phyloP scores from a whole-genome alignment of 1,140 invertebrate species.

The Intoshia linei region DNA sequence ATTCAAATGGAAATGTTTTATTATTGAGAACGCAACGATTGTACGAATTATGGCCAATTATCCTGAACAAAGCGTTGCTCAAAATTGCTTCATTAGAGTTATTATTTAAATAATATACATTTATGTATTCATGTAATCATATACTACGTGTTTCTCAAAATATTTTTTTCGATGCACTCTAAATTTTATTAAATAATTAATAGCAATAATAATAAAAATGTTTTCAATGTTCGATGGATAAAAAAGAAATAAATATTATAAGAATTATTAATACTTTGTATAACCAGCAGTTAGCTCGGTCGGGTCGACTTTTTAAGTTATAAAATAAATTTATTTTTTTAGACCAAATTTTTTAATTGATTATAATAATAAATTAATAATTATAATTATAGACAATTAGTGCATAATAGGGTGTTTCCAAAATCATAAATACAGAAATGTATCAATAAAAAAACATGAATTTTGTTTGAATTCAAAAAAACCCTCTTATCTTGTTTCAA shows the following conservation, averaged over 20 bases:
- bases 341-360: too few relatives aligned
- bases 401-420: too few relatives aligned
- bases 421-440: too few relatives aligned
- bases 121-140: neutral
- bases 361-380: too few relatives aligned
- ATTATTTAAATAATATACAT: neutral
- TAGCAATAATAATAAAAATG: constrained; percentile 1
- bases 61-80: constrained; percentile 20
- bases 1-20: constrained; percentile 16
- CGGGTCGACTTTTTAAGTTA: too few relatives aligned
- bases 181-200: neutral
- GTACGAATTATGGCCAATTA: constrained; percentile 22
- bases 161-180: neutral
- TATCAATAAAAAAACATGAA: too few relatives aligned
- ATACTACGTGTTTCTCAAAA: neutral
- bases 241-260: too few relatives aligned
- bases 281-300: neutral
- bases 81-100: constrained; percentile 22
- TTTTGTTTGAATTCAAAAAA: too few relatives aligned
- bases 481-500: too few relatives aligned
- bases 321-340: too few relatives aligned
- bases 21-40: constrained; percentile 13
- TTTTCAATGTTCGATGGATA: too few relatives aligned
- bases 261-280: neutral
- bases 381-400: too few relatives aligned